phyloP scores from a whole-genome alignment of 2,888 invertebrate species.

The Diaperis boleti region DNA sequence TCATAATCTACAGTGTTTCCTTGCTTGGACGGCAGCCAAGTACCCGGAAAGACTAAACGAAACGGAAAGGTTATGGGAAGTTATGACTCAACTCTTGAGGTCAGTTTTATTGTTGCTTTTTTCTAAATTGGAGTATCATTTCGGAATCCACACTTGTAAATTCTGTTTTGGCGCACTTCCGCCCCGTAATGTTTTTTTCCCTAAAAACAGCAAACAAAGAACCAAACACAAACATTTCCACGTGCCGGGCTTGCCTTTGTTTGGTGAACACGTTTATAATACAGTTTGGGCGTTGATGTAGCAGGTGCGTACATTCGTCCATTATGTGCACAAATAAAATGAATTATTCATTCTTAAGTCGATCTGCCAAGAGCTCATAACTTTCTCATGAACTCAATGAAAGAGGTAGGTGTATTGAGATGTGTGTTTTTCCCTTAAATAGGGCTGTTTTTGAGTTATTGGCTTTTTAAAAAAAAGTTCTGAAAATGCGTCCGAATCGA shows the following conservation, averaged over 20 bases:
- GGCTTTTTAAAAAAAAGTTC: too few relatives aligned
- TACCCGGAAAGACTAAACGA: neutral
- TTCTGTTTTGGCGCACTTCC: neutral
- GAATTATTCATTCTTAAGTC: conserved; percentile 16
- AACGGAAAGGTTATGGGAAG: neutral
- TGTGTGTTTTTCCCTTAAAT: too few relatives aligned
- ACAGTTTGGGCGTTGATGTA: conserved; percentile 9
- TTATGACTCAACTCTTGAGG: neutral
- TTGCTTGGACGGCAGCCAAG: neutral
- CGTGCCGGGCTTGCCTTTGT: conserved; percentile 7
- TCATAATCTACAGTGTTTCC: conserved; percentile 8
- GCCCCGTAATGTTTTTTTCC: conserved; percentile 6
- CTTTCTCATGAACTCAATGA: too few relatives aligned
- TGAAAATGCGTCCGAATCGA: too few relatives aligned
- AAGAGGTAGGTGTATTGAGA: too few relatives aligned
- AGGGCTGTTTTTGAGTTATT: too few relatives aligned
- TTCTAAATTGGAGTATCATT: neutral
- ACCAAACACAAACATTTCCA: conserved; percentile 11
- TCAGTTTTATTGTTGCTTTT: neutral
- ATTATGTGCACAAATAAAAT: conserved; percentile 17
- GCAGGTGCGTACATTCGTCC: conserved; percentile 14
- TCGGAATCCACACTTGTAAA: neutral
- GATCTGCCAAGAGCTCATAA: neutral
- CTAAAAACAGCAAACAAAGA: conserved; percentile 6
- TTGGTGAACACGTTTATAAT: conserved; percentile 1